Conservation (phyloP, 1,140 invertebrate genomes). For the Bombus superbus region DNA sequence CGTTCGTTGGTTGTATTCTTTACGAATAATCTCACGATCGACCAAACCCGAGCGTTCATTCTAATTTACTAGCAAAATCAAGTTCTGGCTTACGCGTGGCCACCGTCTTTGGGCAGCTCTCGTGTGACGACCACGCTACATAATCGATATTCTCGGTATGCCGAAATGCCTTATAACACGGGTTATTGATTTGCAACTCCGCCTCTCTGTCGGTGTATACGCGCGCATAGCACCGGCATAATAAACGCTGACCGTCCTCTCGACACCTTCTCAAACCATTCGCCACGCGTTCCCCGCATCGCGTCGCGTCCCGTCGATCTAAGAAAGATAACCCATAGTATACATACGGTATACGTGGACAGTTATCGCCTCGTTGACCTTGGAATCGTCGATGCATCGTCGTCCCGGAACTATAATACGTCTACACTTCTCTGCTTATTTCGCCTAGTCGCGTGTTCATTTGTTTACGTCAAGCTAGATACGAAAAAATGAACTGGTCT, state of each 20-base stretch:
- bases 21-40: background rate
- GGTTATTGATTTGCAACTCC: slow-evolving; percentile 54
- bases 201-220: slow-evolving; percentile 28
- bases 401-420: background rate
- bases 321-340: background rate
- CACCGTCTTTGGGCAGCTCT: slow-evolving; percentile 17
- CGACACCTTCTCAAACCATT: background rate
- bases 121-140: slow-evolving; percentile 15
- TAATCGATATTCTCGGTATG: slow-evolving; percentile 51
- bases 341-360: background rate
- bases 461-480: background rate
- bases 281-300: background rate
- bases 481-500: background rate
- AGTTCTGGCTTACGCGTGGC: background rate
- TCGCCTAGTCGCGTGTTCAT: background rate
- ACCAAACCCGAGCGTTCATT: background rate
- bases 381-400: background rate
- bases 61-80: background rate
- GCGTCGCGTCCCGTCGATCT: slow-evolving; percentile 1
- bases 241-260: slow-evolving; percentile 23
- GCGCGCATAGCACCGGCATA: slow-evolving; percentile 36
- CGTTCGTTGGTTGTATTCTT: background rate
- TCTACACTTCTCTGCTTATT: background rate
- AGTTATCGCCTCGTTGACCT: slow-evolving; percentile 26
- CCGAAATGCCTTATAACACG: slow-evolving; percentile 51